These are phyloP conservation scores for Montipora foliosa DNA, from an alignment of 64 coral and sea anemone genomes.

Conservation along the genomic window DNA sequence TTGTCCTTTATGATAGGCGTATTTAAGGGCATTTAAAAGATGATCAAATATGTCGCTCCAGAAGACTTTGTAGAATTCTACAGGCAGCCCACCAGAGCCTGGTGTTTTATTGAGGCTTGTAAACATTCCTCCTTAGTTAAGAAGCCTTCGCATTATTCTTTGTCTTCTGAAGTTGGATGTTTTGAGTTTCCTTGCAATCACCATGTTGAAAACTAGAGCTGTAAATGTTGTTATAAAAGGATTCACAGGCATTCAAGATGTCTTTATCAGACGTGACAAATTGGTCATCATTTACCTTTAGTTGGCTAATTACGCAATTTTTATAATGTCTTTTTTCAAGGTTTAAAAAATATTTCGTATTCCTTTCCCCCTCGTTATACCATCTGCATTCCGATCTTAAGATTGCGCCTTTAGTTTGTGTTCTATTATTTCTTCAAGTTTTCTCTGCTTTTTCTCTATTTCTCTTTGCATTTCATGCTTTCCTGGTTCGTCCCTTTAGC, in stretches of 20 bases:
- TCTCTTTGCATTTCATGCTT: neutral
- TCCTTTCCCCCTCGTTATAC: neutral
- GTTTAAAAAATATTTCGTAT: neutral
- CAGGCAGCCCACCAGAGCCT: slow-evolving; percentile 24
- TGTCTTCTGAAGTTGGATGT: neutral
- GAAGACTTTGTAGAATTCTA: slow-evolving; percentile 36
- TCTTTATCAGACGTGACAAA: neutral
- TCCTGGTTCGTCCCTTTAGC: neutral
- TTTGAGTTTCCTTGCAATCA: too few relatives aligned
- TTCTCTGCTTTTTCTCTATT: neutral
- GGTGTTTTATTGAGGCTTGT: slow-evolving; percentile 2
- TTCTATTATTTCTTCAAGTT: neutral
- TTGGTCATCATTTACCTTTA: neutral
- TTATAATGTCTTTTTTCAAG: neutral
- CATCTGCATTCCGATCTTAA: neutral
- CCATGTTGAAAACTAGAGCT: too few relatives aligned
- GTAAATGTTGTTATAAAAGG: neutral
- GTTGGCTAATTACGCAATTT: neutral
- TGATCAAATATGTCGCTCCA: neutral
- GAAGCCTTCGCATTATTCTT: slow-evolving; percentile 41
- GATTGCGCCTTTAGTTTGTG: neutral
- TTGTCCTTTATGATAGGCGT: neutral
- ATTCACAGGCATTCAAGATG: neutral
- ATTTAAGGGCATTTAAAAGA: neutral
- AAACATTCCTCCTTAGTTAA: slow-evolving; percentile 41